Evolutionary conservation across 2,113 vertebrate species (phyloP).

Genomic region (Myiozetetes cayanensis): DNA sequence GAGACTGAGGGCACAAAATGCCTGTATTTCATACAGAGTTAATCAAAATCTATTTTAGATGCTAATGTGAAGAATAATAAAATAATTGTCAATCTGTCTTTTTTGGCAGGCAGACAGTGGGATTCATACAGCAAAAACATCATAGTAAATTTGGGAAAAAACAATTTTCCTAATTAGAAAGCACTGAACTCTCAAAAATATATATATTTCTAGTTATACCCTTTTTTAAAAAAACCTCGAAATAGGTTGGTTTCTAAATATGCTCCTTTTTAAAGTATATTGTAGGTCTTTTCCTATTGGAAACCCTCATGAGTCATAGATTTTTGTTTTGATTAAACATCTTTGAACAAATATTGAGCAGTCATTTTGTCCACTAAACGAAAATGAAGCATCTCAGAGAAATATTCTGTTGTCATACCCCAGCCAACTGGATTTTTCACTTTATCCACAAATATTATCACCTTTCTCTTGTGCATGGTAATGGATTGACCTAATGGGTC

Average conservation of each 20-base stretch:
- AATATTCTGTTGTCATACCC: not conserved
- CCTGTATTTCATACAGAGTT: not conserved
- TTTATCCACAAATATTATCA: not conserved
- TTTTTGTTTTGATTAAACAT: not conserved
- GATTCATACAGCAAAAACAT: not conserved
- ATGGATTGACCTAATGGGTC: not conserved
- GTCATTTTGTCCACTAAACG: not conserved
- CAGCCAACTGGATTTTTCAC: not conserved
- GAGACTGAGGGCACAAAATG: not conserved
- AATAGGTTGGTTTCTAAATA: not conserved
- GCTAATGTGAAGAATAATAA: not conserved
- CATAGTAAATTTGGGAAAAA: not conserved
- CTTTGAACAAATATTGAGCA: not conserved
- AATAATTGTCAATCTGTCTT: not conserved
- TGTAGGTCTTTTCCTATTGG: not conserved
- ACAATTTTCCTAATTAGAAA: not conserved
- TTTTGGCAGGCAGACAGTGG: not conserved
- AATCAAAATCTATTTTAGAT: not conserved
- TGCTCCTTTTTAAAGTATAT: not conserved
- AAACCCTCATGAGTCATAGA: not conserved
- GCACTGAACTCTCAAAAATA: not conserved
- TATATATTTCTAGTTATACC: accelerated
- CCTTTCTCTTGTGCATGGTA: not conserved
- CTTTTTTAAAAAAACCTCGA: not conserved
- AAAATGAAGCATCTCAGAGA: not conserved